Evolutionary conservation across 2,888 invertebrate species (phyloP).

Genomic region (Empis stercorea): DNA sequence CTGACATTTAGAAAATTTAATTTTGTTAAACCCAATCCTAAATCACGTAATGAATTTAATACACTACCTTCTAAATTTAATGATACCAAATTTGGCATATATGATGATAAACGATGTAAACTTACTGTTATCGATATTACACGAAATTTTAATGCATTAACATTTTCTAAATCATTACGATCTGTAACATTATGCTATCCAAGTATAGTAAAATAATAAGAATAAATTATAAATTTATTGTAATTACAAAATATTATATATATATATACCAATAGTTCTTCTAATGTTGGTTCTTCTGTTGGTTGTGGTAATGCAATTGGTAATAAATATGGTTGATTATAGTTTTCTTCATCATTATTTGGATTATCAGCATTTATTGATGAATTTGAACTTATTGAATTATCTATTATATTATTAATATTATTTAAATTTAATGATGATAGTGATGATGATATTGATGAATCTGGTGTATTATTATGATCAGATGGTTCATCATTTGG

Average conservation of each 20-base stretch:
- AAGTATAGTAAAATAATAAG: background rate
- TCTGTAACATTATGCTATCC: constrained; percentile 35
- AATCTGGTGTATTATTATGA: constrained; percentile 25
- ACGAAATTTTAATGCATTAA: constrained; percentile 47
- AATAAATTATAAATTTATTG: constrained; percentile 12
- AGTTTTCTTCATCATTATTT: constrained; percentile 23
- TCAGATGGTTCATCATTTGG: constrained; percentile 24
- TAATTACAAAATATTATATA: too few relatives aligned
- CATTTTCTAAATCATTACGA: constrained; percentile 36
- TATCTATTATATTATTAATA: constrained; percentile 1
- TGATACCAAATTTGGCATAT: constrained; percentile 47
- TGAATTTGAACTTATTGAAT: constrained; percentile 9
- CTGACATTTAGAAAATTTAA: constrained; percentile 41
- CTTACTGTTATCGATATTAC: constrained; percentile 53
- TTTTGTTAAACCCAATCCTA: constrained; percentile 50
- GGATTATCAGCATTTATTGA: constrained; percentile 5
- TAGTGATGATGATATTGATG: constrained; percentile 25
- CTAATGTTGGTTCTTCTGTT: constrained; percentile 43
- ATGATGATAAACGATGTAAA: constrained; percentile 46
- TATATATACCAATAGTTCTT: constrained; percentile 47
- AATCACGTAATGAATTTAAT: constrained; percentile 50
- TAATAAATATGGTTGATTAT: constrained; percentile 37
- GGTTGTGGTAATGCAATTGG: constrained; percentile 40
- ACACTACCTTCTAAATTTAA: constrained; percentile 55
- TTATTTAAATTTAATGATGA: background rate